phyloP scores from a whole-genome alignment of 2,113 vertebrate genomes.

The Engystomops pustulosus region DNA sequence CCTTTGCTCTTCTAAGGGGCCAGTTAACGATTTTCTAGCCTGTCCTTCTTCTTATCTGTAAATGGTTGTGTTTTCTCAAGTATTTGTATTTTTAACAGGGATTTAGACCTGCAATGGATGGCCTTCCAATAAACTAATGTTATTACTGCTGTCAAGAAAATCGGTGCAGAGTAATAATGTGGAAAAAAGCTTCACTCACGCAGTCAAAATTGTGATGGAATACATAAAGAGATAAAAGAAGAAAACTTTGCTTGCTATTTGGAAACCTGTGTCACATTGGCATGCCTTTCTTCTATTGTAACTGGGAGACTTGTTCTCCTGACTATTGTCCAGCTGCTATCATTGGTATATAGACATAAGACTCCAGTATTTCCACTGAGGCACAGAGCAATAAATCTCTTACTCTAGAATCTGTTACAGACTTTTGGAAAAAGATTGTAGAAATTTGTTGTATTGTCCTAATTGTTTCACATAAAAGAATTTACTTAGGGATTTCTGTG shows the following conservation, averaged over 20 bases:
- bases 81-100: no score
- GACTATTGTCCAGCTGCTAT: neutral
- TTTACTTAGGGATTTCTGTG: no score
- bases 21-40: no score
- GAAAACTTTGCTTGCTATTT: constrained; percentile 1
- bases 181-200: constrained; percentile 49
- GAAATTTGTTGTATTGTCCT: no score
- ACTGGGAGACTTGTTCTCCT: neutral
- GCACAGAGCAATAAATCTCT: no score
- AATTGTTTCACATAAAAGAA: no score
- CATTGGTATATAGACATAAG: neutral
- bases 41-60: no score
- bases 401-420: no score
- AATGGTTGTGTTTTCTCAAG: neutral
- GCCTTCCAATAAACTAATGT: constrained; percentile 52
- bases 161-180: constrained; percentile 48
- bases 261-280: neutral
- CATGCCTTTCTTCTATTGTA: neutral
- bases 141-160: constrained; percentile 45
- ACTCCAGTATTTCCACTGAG: neutral
- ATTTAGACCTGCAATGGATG: constrained; percentile 20
- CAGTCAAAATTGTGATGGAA: constrained; percentile 46
- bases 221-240: constrained; percentile 39
- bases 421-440: no score
- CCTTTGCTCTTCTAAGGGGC: no score